A percentile compares a stretch with the other conserved stretches of the same genome.
These are phyloP conservation scores for Oasisia sp. DNA, from an alignment of 2,888 invertebrate genomes.

Conservation along the genomic window DNA sequence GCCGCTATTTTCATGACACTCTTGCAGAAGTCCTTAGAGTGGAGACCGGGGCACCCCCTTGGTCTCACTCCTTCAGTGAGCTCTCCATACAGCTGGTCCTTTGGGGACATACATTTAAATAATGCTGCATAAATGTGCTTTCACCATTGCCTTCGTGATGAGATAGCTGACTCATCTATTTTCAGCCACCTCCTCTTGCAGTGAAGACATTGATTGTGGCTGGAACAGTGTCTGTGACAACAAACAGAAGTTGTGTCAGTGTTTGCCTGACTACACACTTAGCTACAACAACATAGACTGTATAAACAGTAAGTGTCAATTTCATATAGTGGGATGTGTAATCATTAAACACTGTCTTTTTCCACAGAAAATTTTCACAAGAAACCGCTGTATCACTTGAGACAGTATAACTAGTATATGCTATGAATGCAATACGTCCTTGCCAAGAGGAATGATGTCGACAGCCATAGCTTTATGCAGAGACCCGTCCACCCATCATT, in stretches of 20 bases:
- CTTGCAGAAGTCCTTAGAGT: too few relatives aligned
- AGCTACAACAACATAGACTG: slow-evolving; percentile 17
- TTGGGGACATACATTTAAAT: neutral
- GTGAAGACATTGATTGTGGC: neutral
- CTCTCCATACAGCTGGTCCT: too few relatives aligned
- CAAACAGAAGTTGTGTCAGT: neutral
- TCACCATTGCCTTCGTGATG: neutral
- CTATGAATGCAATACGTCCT: too few relatives aligned
- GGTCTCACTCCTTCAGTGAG: too few relatives aligned
- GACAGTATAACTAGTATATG: too few relatives aligned
- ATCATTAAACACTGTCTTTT: neutral
- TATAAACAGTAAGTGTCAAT: neutral
- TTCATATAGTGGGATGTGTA: neutral
- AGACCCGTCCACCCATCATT: too few relatives aligned
- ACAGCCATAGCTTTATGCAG: too few relatives aligned
- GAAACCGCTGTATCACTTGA: too few relatives aligned
- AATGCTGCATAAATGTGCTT: neutral
- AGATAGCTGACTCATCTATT: neutral
- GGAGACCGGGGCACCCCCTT: too few relatives aligned
- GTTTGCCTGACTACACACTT: neutral
- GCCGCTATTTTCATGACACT: too few relatives aligned
- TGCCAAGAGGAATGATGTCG: too few relatives aligned
- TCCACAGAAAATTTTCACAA: too few relatives aligned
- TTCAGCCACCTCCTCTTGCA: slow-evolving; percentile 17
- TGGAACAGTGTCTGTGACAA: slow-evolving; percentile 6